Base-by-base conservation (phyloP, 2,797 vertebrate genomes). In the Notolepis coatsorum region DNA sequence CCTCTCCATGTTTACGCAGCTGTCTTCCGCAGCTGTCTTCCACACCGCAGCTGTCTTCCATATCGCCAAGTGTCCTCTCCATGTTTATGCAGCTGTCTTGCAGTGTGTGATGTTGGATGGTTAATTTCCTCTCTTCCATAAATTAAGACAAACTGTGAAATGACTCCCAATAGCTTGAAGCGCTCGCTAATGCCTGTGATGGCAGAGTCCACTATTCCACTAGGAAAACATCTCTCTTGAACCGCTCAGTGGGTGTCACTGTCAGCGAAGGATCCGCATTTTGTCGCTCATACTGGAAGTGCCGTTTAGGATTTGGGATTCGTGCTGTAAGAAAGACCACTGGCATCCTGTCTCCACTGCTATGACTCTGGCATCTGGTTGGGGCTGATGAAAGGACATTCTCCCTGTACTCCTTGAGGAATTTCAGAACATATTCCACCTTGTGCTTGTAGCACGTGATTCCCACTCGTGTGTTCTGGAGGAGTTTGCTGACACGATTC, bases 331-430 rank as follows among this genome's bases (percentile, higher is more conserved):
- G 35, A n/a, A 38, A 38, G 35, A 31, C 28, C 46, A 48, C 17
- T 17, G 25, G 46, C 46, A 48, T 48, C 46, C 25, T 25, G 17
- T 28, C 46, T 38, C 35, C n/a, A 12, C 35, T 3, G 5, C 35
- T 9, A 12, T 38, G 35, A 12, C 35, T 38, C 35, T 38, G 12
- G 35, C 35, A 12, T 7, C 35, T 48, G 46, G 27, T 8, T 48
- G 46, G 24, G 5, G n/a, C n/a, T 12, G 46, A 48, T 48, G 46
- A 48, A 30, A 48, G n/a, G 46, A 24, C 25, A n/a, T 28, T 48
- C 46, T 48, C 21, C 13, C 21, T 46, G 43, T n/a, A 46, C 25
- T 46, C 23, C 43, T 46, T 46, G 20, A 27, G 43, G 21, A 24
- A 46, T 46, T 5, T 46, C 9, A 25, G 9, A 46, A 46, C 43